Base-by-base conservation (phyloP, 2,797 vertebrate species). In the Crocidura indochinensis region DNA sequence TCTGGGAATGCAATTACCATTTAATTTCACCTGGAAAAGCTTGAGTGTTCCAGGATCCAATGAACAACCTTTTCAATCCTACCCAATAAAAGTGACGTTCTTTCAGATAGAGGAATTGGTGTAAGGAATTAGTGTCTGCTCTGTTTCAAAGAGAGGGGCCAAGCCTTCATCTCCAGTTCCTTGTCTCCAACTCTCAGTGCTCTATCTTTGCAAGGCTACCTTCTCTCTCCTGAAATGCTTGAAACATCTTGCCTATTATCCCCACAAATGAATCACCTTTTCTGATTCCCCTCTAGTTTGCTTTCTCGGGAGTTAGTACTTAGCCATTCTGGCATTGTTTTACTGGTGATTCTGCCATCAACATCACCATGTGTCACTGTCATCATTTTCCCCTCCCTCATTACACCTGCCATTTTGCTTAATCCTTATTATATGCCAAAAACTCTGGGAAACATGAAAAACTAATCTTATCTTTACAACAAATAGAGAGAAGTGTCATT, bases 321-420 rank as follows among this genome's bases (percentile, higher is more conserved):
- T 19, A 68, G 24, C 75, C 56, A 71, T 71, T 69, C 47, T 78
- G 49, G 60, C 51, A 83, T 72, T 83, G 22, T 74, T 65, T 79
- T 29, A 38, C 75, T 44, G 17, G 0, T 44, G 14, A 84, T 24
- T 83, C 65, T 24, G 27, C 75, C 46, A 46, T 60, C 24, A 0
- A 11, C 47, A 8, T 8, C 17, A 53, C 8, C 27, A 71, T 27
- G 26, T 1, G 7, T 15, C 26, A n/a, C 19, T 10, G 17, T 53
- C 60, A n/a, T 62, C 49, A 10, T 60, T 60, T 27, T 19, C 26
- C 14, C 5, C 2, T 64, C 60, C 5, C 2, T 64, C 60, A 62
- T 31, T 72, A 51, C 60, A 84, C 6, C 24, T 12, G 20, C 3
- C 17, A 47, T 56, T 29, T 38, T 91, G 65, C 1, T 53, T 44